phyloP scores from a whole-genome alignment of 2,888 invertebrate genomes.

The Rhimphoctona megacephalus region DNA sequence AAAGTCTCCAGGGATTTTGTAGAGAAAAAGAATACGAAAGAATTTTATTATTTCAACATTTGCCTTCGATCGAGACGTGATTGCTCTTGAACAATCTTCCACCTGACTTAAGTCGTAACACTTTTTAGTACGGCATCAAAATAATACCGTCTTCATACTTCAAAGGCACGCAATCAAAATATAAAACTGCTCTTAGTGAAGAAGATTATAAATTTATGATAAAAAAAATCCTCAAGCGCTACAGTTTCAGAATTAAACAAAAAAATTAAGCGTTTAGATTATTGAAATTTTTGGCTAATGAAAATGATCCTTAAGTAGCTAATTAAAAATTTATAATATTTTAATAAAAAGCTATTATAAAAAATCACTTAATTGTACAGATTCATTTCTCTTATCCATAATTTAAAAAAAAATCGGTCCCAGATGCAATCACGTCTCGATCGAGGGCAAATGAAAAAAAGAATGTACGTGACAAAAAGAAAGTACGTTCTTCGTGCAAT shows the following conservation, averaged over 20 bases:
- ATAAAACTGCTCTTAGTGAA: background rate
- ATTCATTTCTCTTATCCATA: too few species aligned
- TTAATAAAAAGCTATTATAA: too few species aligned
- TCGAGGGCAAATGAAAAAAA: background rate
- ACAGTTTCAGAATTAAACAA: background rate
- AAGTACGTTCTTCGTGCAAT: conserved; percentile 54
- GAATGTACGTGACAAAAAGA: background rate
- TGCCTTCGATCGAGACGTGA: background rate
- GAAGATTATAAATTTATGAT: background rate
- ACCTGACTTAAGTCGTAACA: too few species aligned
- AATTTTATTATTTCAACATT: background rate
- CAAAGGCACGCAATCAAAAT: background rate
- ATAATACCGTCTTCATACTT: background rate
- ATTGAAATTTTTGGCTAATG: background rate
- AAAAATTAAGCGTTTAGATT: background rate
- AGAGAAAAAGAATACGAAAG: background rate
- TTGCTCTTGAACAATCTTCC: background rate
- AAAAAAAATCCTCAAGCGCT: background rate
- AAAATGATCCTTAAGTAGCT: background rate
- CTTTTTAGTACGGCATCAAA: background rate
- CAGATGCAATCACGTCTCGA: too few species aligned
- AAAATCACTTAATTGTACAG: too few species aligned
- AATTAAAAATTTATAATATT: too few species aligned
- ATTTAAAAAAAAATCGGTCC: too few species aligned
- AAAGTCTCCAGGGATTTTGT: background rate